Evolutionary conservation across 2,797 vertebrate species (phyloP), one percentile per base, ranked within the genome.

Genomic region (Artibeus lituratus): DNA sequence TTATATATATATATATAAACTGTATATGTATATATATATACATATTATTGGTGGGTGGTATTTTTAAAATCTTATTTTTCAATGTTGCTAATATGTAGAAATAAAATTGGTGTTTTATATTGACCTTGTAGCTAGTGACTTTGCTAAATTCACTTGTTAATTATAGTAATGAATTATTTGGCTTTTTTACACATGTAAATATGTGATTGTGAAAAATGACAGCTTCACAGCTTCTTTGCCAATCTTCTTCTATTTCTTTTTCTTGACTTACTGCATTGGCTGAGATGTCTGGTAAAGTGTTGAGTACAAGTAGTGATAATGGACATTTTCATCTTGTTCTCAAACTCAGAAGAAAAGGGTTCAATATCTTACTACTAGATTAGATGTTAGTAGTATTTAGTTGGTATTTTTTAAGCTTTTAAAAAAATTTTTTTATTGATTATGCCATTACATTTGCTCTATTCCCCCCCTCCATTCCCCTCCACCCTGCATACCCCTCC

Each of bases 331-430:
- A 35, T 62, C 39, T 86, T 72, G 11, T 88, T 70, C 78, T 91
- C 84, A 95, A 91, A 65, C 32, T 51, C 73, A 86, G 39, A 72
- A 86, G 39, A 86, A 87, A 96, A 67, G 5, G 49, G 1, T 95
- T 93, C 47, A 65, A 57, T 86, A 73, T 72, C 90, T 76, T 87
- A 62, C 42, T 18, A 5, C 42, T 62, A 87, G 59, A n/a, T 39
- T 72, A 2, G 35, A 69, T 87, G 24, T 57, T 91, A 92, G 24
- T 10, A 26, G 35, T 78, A 51, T 81, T 90, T 92, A 70, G 78
- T 74, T 92, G 55, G 16, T 62, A 35, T 76, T 62, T n/a, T n/a
- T n/a, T n/a, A n/a, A n/a, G n/a, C n/a, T n/a, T n/a, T n/a, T n/a
- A n/a, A n/a, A n/a, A n/a, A n/a, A n/a, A n/a, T n/a, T n/a, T n/a